Evolutionary conservation across 2,888 invertebrate genomes (phyloP).

Genomic region (Netelia melanura): DNA sequence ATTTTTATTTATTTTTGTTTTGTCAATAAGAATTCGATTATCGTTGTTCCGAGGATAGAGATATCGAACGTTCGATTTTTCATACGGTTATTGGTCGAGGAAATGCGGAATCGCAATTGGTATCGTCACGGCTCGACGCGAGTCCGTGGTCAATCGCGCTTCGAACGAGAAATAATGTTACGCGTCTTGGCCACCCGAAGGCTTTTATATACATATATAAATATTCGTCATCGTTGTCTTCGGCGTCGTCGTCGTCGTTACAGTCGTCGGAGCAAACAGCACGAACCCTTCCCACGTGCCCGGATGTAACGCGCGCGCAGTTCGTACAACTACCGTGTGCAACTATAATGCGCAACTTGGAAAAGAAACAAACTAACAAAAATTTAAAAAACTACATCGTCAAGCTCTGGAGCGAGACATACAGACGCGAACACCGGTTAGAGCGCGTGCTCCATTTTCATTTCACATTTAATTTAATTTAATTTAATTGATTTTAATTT

Average conservation of each 20-base stretch:
- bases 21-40: neutral
- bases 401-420: neutral
- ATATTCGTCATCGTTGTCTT: conserved; percentile 2
- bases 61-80: neutral
- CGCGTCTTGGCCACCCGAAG: conserved; percentile 58
- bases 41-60: no score
- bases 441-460: neutral
- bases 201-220: conserved; percentile 29
- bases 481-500: neutral
- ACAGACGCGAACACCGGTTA: neutral
- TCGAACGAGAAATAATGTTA: conserved; percentile 48
- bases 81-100: conserved; percentile 1
- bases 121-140: conserved; percentile 38
- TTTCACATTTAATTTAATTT: neutral
- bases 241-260: neutral
- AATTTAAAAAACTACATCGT: neutral
- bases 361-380: neutral
- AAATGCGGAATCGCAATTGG: conserved; percentile 32
- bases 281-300: conserved; percentile 63
- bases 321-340: conserved; percentile 37
- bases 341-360: conserved; percentile 15
- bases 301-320: conserved; percentile 64
- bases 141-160: conserved; percentile 34
- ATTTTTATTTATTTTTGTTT: neutral
- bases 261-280: conserved; percentile 44